Base-by-base conservation (phyloP, 2,888 invertebrate genomes). In the Pollenia amentaria region DNA sequence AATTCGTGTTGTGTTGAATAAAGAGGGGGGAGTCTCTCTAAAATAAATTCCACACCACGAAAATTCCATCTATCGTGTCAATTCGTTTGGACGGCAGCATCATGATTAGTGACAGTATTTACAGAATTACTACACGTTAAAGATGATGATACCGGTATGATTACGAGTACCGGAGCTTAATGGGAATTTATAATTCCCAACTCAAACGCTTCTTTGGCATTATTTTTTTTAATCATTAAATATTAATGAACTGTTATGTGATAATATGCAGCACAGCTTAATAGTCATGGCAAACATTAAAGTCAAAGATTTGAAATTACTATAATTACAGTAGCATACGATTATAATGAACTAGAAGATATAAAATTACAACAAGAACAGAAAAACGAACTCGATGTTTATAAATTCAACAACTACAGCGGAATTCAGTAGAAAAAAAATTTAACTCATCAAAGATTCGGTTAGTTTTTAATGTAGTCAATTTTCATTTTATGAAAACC, bases 161-260 rank as follows among this genome's bases (percentile, higher is more conserved):
- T 29, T 67, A n/a, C 42, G n/a, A 42, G 21, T 21, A 46, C 12
- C 18, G 29, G 29, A 44, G 44, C 46, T 46, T 65, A 21, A 65
- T 46, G 46, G 21, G 72, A 72, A 72, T 70, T 70, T 72, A 72
- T 72, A 60, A 21, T 77, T 69, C 62, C 46, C 60, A 67, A 29
- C 14, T 46, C 42, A 40, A 18, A 65, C 18, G 16, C 11, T 16
- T 53, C 21, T 48, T 67, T 44, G 29, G 3, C 12, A 29, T 21
- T 29, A 29, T 29, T 55, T 62, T 70, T 55, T 16, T 44, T 55
- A 73, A 65, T 75, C 65, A 81, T 81, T 67, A 65, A 81, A 65
- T 81, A 81, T 73, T 81, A 81, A 81, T 75, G 73, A 75, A 81
- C 55, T 84, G 75, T 79, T 75, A 81, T 73, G 51, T 57, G 75